phyloP scores from a whole-genome alignment of 2,888 invertebrate genomes.

The Lobophora halterata region DNA sequence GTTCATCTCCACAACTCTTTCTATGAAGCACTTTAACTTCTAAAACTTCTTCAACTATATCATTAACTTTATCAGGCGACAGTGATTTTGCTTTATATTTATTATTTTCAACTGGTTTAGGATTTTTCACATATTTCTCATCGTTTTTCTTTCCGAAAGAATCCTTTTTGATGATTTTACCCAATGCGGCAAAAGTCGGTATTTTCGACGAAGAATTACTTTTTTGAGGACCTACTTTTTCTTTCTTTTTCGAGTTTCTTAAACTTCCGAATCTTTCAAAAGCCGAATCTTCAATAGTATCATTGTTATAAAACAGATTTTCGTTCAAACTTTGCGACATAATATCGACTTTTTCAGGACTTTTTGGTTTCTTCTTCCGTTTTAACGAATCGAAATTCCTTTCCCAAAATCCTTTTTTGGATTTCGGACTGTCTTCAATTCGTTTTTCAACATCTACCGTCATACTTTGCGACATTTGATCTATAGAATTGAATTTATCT shows the following conservation, averaged over 20 bases:
- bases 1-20: slow-evolving; percentile 75
- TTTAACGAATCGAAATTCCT: slow-evolving; percentile 76
- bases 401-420: slow-evolving; percentile 78
- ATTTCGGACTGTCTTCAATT: slow-evolving; percentile 64
- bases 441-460: slow-evolving; percentile 72
- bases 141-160: slow-evolving; percentile 63
- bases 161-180: slow-evolving; percentile 76
- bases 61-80: slow-evolving; percentile 61
- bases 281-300: slow-evolving; percentile 68
- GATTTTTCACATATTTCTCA: slow-evolving; percentile 66
- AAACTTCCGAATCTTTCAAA: slow-evolving; percentile 74
- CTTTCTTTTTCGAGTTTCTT: slow-evolving; percentile 67
- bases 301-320: slow-evolving; percentile 72
- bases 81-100: slow-evolving; percentile 73
- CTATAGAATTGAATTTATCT: slow-evolving; percentile 74
- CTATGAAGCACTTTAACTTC: slow-evolving; percentile 55
- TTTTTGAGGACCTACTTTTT: slow-evolving; percentile 58
- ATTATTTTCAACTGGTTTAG: slow-evolving; percentile 63
- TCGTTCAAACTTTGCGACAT: slow-evolving; percentile 81
- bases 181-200: slow-evolving; percentile 72
- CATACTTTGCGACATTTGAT: slow-evolving; percentile 79
- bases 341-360: slow-evolving; percentile 64
- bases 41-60: slow-evolving; percentile 55
- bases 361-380: slow-evolving; percentile 69
- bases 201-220: slow-evolving; percentile 74